phyloP scores from a whole-genome alignment of 2,113 vertebrate genomes.

The Nannobrachium achirus region DNA sequence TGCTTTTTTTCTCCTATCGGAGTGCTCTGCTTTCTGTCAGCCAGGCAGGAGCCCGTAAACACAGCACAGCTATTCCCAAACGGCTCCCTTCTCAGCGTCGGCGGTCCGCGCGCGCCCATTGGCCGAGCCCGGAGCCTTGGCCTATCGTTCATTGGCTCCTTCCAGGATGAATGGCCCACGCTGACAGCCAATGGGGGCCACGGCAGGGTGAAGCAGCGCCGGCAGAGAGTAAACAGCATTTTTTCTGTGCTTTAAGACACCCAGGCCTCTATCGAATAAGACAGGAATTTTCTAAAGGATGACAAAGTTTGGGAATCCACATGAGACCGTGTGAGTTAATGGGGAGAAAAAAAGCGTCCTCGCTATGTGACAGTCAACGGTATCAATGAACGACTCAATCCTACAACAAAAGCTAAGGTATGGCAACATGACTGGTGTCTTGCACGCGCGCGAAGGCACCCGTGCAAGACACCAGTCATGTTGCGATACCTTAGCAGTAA shows the following conservation, averaged over 20 bases:
- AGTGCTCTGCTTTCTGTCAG: conserved; percentile 80
- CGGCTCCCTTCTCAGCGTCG: conserved; percentile 73
- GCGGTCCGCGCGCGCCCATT: conserved; percentile 53
- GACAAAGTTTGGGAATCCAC: conserved; percentile 35
- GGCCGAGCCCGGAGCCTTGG: conserved; percentile 50
- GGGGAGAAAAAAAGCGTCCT: not conserved
- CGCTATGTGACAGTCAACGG: not conserved
- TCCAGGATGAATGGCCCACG: conserved; percentile 68
- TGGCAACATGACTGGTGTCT: too few relatives aligned
- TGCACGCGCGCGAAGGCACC: too few relatives aligned
- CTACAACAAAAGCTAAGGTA: too few relatives aligned
- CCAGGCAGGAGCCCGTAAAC: conserved; percentile 77
- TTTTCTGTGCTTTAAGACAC: conserved; percentile 49
- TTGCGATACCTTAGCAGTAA: too few relatives aligned
- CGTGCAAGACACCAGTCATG: too few relatives aligned
- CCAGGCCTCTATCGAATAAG: conserved; percentile 8
- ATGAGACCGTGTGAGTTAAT: conserved; percentile 30
- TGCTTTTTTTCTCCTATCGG: conserved; percentile 71
- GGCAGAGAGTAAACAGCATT: conserved; percentile 63
- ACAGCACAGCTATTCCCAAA: conserved; percentile 63
- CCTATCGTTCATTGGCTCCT: conserved; percentile 68
- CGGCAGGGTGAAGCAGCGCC: conserved; percentile 64
- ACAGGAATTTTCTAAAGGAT: conserved; percentile 38
- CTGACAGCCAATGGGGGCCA: conserved; percentile 79
- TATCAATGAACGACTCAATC: too few relatives aligned